Evolutionary conservation across 2,113 vertebrate genomes (phyloP), one percentile per base, ranked within the genome.

Genomic region (Labeo rohita): DNA sequence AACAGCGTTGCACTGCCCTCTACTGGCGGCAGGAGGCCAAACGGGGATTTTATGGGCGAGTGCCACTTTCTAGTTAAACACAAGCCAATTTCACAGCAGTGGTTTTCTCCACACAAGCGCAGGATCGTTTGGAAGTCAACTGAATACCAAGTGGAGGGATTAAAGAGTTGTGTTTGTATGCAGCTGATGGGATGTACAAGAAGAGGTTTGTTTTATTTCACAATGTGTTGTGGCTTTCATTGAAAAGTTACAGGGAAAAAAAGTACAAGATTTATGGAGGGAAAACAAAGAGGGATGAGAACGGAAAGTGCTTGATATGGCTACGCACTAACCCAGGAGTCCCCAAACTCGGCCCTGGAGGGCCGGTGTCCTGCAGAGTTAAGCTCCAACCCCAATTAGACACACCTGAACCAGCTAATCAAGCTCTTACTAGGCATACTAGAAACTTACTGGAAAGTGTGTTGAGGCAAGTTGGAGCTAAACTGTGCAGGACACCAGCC

Each of bases 1-100:
- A 83, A 76, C 70, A 50, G 85, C 12, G 81, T 86, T 88, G 92
- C 90, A 94, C 90, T 94, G 93, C 92, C 93, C 90, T 90, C 94
- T 93, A 85, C 68, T 84, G 94, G 87, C 59, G 2, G 21, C 88
- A 84, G 28, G 23, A 66, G 6, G 78, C 65, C 91, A 66, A 15
- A 72, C 15, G 15, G 3, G n/a, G 65, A 63, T n/a, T 49, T 34
- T 13, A 89, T 18, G 15, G 39, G 6, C 43, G 18, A 74, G 47
- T 49, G 61, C 13, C 66, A 56, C 47, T 34, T 66, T 70, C 47
- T 8, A 12, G 61, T 68, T 49, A 82, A 82, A 82, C 23, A 82
- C n/a, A 65, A 39, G 39, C 21, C 78, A 80, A 65, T 80, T 80
- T 80, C n/a, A 80, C 59, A 49, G 63, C 63, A 82, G 15, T 21